Evolutionary conservation across 2,888 invertebrate species (phyloP), one percentile per base, ranked within the genome.

Genomic region (Ceramica pisi): DNA sequence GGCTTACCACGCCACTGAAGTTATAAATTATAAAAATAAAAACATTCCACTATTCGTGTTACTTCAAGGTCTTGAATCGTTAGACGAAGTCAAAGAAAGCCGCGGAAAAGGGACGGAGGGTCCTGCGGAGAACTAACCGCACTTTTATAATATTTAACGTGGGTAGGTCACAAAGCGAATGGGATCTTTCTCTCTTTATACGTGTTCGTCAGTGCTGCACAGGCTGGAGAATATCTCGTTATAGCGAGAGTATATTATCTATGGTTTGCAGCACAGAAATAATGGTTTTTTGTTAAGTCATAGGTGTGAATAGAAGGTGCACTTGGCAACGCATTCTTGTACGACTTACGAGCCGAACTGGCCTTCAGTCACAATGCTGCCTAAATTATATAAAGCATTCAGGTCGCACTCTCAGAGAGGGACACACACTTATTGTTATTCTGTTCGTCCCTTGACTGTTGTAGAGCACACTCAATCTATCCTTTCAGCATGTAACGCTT

Each of bases 341-440:
- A 41, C 63, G 19, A 46, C 41, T 50, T 44, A 41, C 63, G 19
- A 46, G 46, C 46, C 44, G 31, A n/a, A 23, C 48, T 61, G 46
- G 26, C 55, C 65, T 74, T 64, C 23, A 46, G 41, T 38, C 70
- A 68, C 41, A 79, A 35, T 57, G 69, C 50, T 57, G 55, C 70
- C 71, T 61, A 73, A 79, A 72, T 63, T 71, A 73, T 75, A 82
- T 66, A 74, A 68, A 71, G 51, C 67, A 85, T 80, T 83, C 73
- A 68, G 57, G 65, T 61, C 75, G 76, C 62, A 65, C 64, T 69
- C 55, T 46, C 50, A 46, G 61, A 67, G 57, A 69, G 53, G 50
- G 71, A 62, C 59, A 75, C 62, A 70, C 64, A 73, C 72, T 83
- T 72, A 85, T 84, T 85, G 72, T 81, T 79, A 85, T 84, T 83